Evolutionary conservation across 2,888 invertebrate genomes (phyloP), one percentile per base, ranked within the genome.

Genomic region (Altica lythri): DNA sequence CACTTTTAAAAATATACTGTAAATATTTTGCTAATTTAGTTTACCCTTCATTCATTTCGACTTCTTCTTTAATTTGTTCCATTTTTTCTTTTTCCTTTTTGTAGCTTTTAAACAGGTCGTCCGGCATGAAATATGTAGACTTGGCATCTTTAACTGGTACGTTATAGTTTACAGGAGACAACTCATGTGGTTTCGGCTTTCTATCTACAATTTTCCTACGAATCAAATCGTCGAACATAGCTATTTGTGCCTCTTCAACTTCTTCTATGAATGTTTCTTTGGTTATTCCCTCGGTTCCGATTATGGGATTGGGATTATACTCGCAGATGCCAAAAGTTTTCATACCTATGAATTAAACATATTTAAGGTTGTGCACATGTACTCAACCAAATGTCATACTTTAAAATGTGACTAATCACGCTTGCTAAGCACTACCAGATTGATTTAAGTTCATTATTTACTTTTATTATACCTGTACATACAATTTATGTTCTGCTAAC

Each of bases 231-330:
- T 66, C 52, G 44, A 70, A 64, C 30, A 66, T 51, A 2, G 54
- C 61, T 2, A 61, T 16, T 42, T 68, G 61, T 1, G 60, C 60
- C 2, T 64, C 62, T 29, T 62, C 57, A 0, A 58, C 59, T 51
- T 75, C 75, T 18, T 72, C 68, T 5, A 75, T 57, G 57, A 77
- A 77, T 2, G 59, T 61, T 8, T 71, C 64, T 57, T 69, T 73
- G 0, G 66, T 30, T 59, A 71, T 52, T 5, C 65, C 68, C 2
- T 73, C 71, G 3, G 40, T 22, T 9, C 67, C 61, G 9, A 62
- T 30, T 2, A 61, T 60, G 1, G 75, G 75, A 17, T 64, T 57
- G 38, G 64, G 61, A 53, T 74, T 71, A 57, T 61, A 75, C 0
- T 62, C 65, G 55, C 71, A 71, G 14, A 75, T 68, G 6, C 75